Base-by-base conservation (phyloP, 2,113 vertebrate genomes). In the Catagonus wagneri region DNA sequence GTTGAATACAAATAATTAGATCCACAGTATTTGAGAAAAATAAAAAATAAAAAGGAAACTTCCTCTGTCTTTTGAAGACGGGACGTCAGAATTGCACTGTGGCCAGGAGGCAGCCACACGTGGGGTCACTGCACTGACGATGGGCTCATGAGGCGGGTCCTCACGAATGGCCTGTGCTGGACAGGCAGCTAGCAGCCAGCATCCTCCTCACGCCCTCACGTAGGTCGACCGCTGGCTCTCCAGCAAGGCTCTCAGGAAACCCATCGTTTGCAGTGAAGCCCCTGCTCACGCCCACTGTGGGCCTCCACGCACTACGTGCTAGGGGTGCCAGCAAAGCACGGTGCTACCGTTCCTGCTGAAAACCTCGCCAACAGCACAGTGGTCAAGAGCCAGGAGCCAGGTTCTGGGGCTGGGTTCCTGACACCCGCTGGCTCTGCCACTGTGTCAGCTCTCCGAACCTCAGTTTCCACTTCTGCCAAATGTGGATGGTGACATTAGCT, bases 171-270 rank as follows among this genome's bases (percentile, higher is more conserved):
- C 44, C 44, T 44, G 61, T 34, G 39, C 25, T 5, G 39, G 13
- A 22, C 13, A 50, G 44, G 8, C n/a, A 6, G 34, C 13, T 44
- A 44, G 44, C 44, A 44, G 44, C 44, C 7, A 65, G 84, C 25
- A 16, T 3, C 25, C 11, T 17, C 50, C 25, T 9, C 29, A 19
- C 19, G 15, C 2, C 36, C 11, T 50, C 69, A 13, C 0, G 2
- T 0, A 6, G 50, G 34, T 12, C 0, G n/a, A 60, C 36, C 6
- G 50, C 13, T 6, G n/a, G 34, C 66, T 91, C n/a, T 54, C 32
- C 58, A 60, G 79, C 36, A 19, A 39, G 65, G 71, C 63, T 81
- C 32, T 71, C n/a, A 2, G 0, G 52, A 9, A 63, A 63, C 44
- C 32, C 60, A 15, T 29, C 68, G 7, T 9, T 61, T 27, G 54